Evolutionary conservation across 2,888 invertebrate species (phyloP).

Genomic region (Melolontha melolontha): DNA sequence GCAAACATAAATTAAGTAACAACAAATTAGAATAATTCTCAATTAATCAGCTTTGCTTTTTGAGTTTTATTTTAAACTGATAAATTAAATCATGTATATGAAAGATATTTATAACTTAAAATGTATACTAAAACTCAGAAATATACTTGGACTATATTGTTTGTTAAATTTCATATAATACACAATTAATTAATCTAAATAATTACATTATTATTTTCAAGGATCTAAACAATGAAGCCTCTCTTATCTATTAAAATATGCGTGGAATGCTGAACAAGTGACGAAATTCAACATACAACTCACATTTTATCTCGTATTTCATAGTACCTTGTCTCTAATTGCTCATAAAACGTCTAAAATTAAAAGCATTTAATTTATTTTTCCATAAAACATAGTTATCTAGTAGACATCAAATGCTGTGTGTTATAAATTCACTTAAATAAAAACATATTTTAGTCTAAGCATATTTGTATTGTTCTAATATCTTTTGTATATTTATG

Average conservation of each 20-base stretch:
- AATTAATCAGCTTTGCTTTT: no score
- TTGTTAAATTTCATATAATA: background rate
- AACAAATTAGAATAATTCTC: no score
- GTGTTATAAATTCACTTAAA: constrained; percentile 7
- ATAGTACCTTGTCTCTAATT: constrained; percentile 23
- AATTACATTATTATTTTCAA: constrained; percentile 26
- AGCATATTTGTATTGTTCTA: no score
- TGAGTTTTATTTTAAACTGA: no score
- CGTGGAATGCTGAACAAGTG: constrained; percentile 28
- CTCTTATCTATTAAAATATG: constrained; percentile 31
- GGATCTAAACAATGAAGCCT: constrained; percentile 30
- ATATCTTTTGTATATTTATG: no score
- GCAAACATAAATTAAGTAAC: no score
- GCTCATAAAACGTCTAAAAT: constrained; percentile 13
- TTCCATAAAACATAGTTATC: constrained; percentile 14
- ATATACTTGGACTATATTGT: no score
- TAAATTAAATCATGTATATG: no score
- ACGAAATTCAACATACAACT: constrained; percentile 1
- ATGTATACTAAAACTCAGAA: no score
- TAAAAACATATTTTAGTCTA: background rate
- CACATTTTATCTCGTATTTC: constrained; percentile 1
- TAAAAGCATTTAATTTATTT: constrained; percentile 15
- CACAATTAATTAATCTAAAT: constrained; percentile 19
- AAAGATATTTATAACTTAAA: no score
- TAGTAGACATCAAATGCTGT: constrained; percentile 11